Base-by-base conservation (phyloP, 2,113 vertebrate genomes). In the Protomyctophum bolini region DNA sequence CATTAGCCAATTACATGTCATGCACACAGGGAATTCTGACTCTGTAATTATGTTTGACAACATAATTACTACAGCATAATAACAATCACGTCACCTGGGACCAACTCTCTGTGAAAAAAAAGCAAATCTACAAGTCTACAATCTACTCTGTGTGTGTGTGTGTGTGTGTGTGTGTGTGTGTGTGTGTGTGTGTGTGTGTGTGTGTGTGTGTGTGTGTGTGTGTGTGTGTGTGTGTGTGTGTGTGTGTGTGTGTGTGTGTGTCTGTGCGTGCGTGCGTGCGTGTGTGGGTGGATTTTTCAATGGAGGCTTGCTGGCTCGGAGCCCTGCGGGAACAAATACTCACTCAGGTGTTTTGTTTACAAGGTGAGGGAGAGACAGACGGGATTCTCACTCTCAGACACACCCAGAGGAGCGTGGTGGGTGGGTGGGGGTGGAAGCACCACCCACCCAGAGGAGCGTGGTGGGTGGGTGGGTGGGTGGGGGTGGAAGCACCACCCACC, bases 381-480 rank as follows among this genome's bases (percentile, higher is more conserved):
- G 49, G 73, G 50, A 29, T 52, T 73, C 29, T 63, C 15, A 29
- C 48, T 73, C 29, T 63, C 15, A 57, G 73, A 60, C 76, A 81
- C 68, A 75, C 68, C 75, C 10, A 68, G 54, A 48, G 29, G 54
- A 73, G 8, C 41, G 10, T 7, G 71, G 50, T 5, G 12, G 54
- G 55, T 8, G 29, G 14, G 64, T 54, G 10, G 65, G 61, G 8
- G 52, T 58, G 48, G 46, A n/a, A 56, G 28, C 5, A 41, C 29
- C 3, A 33, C 8, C 49, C 3, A 33, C 8, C 49, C 10, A 68
- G 54, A 48, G 29, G 54, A 73, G 8, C 41, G 10, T 7, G 71
- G 50, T 5, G 12, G 54, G 55, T 8, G 29, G 14, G 64, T 54
- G 10, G 65, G 61, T 8, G 46, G 14, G 64, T 54, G 10, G 65